Base-by-base conservation (phyloP, 2,113 vertebrate species). In the Mellivora capensis region DNA sequence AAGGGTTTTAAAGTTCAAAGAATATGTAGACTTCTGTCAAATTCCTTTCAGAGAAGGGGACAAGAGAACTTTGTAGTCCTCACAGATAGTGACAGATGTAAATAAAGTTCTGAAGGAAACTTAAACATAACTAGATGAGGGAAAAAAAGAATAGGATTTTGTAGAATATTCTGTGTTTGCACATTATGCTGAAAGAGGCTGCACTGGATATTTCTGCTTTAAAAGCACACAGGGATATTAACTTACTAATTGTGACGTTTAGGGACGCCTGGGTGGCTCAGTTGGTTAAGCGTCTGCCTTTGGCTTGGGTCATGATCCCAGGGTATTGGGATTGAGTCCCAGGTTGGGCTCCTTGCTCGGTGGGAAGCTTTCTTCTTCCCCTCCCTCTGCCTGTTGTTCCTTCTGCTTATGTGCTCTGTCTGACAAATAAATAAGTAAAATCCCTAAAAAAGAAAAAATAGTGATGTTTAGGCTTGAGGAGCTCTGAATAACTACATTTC, bases 1-100 rank as follows among this genome's bases (percentile, higher is more conserved):
- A 89, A 72, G 83, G 93, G 57, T 94, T 97, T 98, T 97, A 87
- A 96, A 97, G 95, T 97, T 98, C 97, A 97, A 97, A 98, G 91
- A 61, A 91, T 96, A 61, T 54, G 83, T 49, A 91, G 97, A 82
- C 86, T 83, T 94, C 95, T 96, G 79, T 97, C 95, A 97, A 96
- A 93, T 86, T 96, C 88, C 57, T 95, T 81, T 97, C 93, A 90
- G 67, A 89, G 52, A 91, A 90, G 44, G 83, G 29, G 80, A 69
- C 49, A 67, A 59, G 69, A 86, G 64, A 89, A 96, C 72, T 57
- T 39, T 57, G 47, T 54, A 86, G 79, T 57, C 62, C 57, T 96
- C 69, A 49, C 4, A 67, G 29, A 72, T 31, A 94, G n/a, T 84
- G 93, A 95, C 71, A 84, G 96, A 44, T 34, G 37, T 83, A 89